Conservation (phyloP, 2,113 vertebrate genomes). For the Junco hyemalis region DNA sequence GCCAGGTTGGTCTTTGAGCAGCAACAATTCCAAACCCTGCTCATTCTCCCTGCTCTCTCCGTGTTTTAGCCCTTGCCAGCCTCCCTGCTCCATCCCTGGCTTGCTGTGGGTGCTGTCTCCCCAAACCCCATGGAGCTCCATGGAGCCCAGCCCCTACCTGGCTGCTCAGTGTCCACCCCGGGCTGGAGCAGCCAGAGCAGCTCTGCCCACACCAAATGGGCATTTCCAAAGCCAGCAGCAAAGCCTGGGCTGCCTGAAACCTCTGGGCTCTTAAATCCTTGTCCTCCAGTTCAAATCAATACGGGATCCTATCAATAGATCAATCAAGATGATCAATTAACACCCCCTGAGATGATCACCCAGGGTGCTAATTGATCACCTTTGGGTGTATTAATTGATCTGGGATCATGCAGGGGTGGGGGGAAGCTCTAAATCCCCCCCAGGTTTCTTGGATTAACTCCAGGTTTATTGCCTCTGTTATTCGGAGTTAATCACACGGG, state of each 20-base stretch:
- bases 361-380: background rate
- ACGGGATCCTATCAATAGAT: background rate
- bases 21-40: background rate
- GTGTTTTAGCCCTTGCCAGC: background rate
- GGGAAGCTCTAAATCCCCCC: background rate
- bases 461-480: conserved; percentile 2
- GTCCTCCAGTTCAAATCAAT: background rate
- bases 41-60: accelerated
- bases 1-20: background rate
- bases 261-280: background rate
- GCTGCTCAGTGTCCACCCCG: background rate
- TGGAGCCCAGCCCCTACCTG: background rate
- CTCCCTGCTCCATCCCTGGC: background rate
- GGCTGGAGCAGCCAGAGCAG: background rate
- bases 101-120: background rate
- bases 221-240: background rate
- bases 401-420: background rate
- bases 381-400: background rate
- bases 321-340: background rate
- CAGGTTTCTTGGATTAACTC: conserved; percentile 13
- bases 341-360: too few relatives aligned
- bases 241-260: background rate
- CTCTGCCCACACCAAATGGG: background rate
- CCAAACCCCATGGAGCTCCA: background rate
- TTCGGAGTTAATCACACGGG: conserved; percentile 27